phyloP scores from a whole-genome alignment of 2,888 invertebrate genomes.

The Lordiphosa andalusiaca region DNA sequence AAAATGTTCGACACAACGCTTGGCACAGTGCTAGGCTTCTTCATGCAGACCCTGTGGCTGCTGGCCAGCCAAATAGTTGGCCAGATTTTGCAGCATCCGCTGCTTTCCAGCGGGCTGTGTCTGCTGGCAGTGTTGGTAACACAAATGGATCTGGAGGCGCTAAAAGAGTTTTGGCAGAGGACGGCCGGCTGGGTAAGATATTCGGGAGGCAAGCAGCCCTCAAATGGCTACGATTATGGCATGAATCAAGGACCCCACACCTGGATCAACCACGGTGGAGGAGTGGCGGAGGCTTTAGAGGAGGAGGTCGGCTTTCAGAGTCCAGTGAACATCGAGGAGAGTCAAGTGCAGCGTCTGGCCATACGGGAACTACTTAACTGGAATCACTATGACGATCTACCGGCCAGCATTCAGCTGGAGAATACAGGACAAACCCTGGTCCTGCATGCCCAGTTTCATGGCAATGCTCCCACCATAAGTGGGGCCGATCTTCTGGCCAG shows the following conservation, averaged over 20 bases:
- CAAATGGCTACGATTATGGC: slow-evolving; percentile 25
- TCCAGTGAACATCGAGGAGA: slow-evolving; percentile 80
- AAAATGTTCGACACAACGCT: slow-evolving; percentile 54
- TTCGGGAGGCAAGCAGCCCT: neutral
- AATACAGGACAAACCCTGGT: slow-evolving; percentile 81
- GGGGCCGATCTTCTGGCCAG: slow-evolving; percentile 81
- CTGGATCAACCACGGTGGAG: slow-evolving; percentile 63
- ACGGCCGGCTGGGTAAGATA: neutral
- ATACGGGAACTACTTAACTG: slow-evolving; percentile 81
- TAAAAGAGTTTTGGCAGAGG: slow-evolving; percentile 18
- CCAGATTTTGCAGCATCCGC: slow-evolving; percentile 64
- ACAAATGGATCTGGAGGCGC: slow-evolving; percentile 46
- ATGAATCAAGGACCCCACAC: slow-evolving; percentile 76
- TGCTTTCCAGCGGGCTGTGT: slow-evolving; percentile 58
- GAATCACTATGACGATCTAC: slow-evolving; percentile 81
- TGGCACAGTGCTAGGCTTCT: slow-evolving; percentile 38
- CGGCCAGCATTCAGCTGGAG: slow-evolving; percentile 80
- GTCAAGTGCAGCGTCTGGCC: slow-evolving; percentile 65
- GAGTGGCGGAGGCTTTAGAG: neutral
- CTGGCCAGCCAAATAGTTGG: slow-evolving; percentile 43
- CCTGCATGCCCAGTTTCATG: slow-evolving; percentile 68
- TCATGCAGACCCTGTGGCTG: slow-evolving; percentile 43
- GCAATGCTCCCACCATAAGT: slow-evolving; percentile 76
- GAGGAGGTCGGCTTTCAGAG: slow-evolving; percentile 72
- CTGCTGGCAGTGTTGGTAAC: slow-evolving; percentile 50